Evolutionary conservation across 2,888 invertebrate species (phyloP).

Genomic region (Tipula helvola): DNA sequence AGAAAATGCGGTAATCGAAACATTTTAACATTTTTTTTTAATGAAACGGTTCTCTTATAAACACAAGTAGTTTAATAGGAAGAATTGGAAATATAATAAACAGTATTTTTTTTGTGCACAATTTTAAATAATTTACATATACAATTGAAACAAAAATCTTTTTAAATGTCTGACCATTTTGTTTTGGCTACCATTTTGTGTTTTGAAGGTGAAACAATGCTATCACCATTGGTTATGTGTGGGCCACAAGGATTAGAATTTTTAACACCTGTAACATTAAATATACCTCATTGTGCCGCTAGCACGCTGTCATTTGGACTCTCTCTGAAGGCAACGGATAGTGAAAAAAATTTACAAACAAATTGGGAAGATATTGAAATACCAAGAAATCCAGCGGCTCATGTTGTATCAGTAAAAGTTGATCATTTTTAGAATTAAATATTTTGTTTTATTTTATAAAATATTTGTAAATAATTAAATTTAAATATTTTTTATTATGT

Average conservation of each 20-base stretch:
- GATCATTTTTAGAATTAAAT: slow-evolving; percentile 61
- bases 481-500: background rate
- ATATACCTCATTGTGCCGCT: slow-evolving; percentile 78
- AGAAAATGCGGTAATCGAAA: background rate
- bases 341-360: slow-evolving; percentile 70
- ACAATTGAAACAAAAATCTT: background rate
- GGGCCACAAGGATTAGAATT: slow-evolving; percentile 90
- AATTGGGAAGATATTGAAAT: slow-evolving; percentile 77
- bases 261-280: slow-evolving; percentile 75
- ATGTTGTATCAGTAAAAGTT: slow-evolving; percentile 80
- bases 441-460: background rate
- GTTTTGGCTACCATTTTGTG: slow-evolving; percentile 6
- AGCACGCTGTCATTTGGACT: slow-evolving; percentile 63
- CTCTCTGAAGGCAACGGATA: slow-evolving; percentile 67
- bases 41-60: background rate
- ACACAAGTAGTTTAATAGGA: background rate
- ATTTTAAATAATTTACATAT: background rate
- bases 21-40: background rate
- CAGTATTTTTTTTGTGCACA: background rate
- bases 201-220: slow-evolving; percentile 75
- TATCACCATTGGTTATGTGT: slow-evolving; percentile 92
- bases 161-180: slow-evolving; percentile 11
- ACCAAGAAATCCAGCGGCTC: slow-evolving; percentile 70
- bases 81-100: background rate
- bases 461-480: background rate